Base-by-base conservation (phyloP, 2,797 vertebrate genomes). In the Acanthurus tractus region DNA sequence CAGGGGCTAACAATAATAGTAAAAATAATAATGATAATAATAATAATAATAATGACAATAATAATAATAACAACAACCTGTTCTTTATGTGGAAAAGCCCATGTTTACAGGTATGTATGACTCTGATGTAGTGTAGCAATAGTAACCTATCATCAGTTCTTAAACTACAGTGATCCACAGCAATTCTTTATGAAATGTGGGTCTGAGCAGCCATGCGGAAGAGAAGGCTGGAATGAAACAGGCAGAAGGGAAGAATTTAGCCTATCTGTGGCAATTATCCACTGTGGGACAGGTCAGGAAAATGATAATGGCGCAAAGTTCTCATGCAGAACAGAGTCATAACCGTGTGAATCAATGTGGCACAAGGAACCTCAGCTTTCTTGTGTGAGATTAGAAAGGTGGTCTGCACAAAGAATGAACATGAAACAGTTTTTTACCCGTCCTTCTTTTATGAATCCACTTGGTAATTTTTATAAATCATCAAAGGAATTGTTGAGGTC, bases 251-350 rank as follows among this genome's bases (percentile, higher is more conserved):
- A 57, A 71, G 70, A 78, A 77, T 87, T 88, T 83, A 70, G 82
- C 63, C 84, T 84, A 83, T 92, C 88, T 87, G 18, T 84, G 82
- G 73, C 74, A 88, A 90, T 92, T 90, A 91, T 91, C 86, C 77
- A 79, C 86, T 86, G 86, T 89, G 80, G 84, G 79, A 84, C 88
- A 87, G 84, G 89, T 90, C 76, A 83, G 71, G 81, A 62, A 87
- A 73, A 88, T 76, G 78, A 88, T 89, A 88, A 88, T 86, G 74
- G 85, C 70, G 69, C 42, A 84, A 85, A 73, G 80, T 85, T 80
- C 38, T 91, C 89, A 89, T 87, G 89, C 89, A 88, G 87, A 91
- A 90, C 90, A 88, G 79, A 80, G 82, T 76, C 81, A 64, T 89
- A 85, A 88, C 88, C 52, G 76, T 72, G 69, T 53, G 75, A 87